Percentiles rank a stretch among this genome's conserved stretches.
Evolutionary conservation across 2,888 invertebrate species (phyloP).

Genomic region (Drosophila gaucha): DNA sequence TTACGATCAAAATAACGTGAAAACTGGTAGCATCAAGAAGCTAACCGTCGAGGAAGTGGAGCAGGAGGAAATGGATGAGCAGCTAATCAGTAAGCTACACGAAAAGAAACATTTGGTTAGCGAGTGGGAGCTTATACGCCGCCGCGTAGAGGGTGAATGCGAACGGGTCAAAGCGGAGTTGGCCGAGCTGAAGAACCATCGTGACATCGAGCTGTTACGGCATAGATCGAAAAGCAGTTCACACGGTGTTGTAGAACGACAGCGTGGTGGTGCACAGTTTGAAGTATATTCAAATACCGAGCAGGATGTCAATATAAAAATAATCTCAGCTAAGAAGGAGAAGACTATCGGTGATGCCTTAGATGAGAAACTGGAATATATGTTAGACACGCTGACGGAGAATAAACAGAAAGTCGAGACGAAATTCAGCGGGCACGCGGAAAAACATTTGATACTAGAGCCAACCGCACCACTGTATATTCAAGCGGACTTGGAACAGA

Average conservation of each 20-base stretch:
- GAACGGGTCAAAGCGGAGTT: slow-evolving; percentile 26
- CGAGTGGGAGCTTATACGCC: slow-evolving; percentile 34
- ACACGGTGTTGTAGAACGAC: background rate
- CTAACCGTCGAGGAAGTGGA: slow-evolving; percentile 1
- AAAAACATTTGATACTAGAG: background rate
- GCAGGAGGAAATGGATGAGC: background rate
- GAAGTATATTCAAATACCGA: background rate
- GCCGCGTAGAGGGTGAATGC: slow-evolving; percentile 26
- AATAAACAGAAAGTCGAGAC: too few species aligned
- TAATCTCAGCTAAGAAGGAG: background rate
- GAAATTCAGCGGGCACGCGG: too few species aligned
- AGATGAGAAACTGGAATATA: slow-evolving; percentile 16
- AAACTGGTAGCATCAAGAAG: background rate
- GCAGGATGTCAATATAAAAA: accelerated
- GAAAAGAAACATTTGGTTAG: slow-evolving; percentile 18
- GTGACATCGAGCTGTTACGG: background rate
- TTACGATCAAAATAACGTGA: background rate
- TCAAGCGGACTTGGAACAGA: background rate
- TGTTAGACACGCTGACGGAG: slow-evolving; percentile 31
- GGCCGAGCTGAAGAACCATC: background rate
- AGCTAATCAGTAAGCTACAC: slow-evolving; percentile 6
- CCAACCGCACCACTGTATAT: slow-evolving; percentile 8
- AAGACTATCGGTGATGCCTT: slow-evolving; percentile 17
- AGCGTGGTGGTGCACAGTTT: slow-evolving; percentile 27
- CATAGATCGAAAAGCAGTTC: accelerated